Percentiles rank a stretch among this genome's conserved stretches.
phyloP scores from a whole-genome alignment of 2,113 vertebrate genomes.

The human (Homo sapiens) region GRCh38 chr1:20504501-20505000 shows the following conservation, averaged over 20 bases:
- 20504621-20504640: not conserved
- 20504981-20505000: not conserved
- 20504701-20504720: not conserved
- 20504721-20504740: not conserved
- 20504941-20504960: not conserved
- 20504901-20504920: not conserved
- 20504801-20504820: not conserved
- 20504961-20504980: not conserved
- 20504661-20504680: not conserved
- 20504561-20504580: not conserved
- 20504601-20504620: not conserved
- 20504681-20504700: not conserved
- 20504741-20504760: not conserved
- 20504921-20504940: not conserved
- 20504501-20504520: not conserved
- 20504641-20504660: not conserved
- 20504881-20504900: not conserved
- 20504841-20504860: not conserved
- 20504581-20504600: not conserved
- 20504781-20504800: not conserved
- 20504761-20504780: not conserved
- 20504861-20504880: not conserved
- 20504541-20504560: not conserved
- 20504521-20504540: not conserved
- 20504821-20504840: not conserved